Base-by-base conservation (phyloP, 2,797 vertebrate genomes). In the Amblyraja radiata region DNA sequence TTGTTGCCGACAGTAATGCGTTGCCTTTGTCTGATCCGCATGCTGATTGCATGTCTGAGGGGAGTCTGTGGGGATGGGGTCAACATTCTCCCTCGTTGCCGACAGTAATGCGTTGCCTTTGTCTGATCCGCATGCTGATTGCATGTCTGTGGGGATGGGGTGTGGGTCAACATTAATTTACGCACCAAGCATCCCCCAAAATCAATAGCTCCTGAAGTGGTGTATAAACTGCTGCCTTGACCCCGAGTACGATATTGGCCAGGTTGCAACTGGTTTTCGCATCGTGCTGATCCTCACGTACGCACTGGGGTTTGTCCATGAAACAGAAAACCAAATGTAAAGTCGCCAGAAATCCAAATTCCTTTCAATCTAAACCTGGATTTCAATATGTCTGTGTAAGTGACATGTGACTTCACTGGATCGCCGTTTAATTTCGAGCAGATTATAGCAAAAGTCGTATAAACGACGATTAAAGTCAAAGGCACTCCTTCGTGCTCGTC, bases 251-350 rank as follows among this genome's bases (percentile, higher is more conserved):
- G 36, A 58, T 54, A 39, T 39, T 28, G 8, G 3, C 1, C 39
- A 58, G 16, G 3, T 83, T 46, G 88, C 23, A 91, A 32, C 88
- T 91, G 39, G 23, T 91, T 46, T 11, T 39, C 23, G 18, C 9
- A 23, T 54, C 90, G 90, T 91, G 90, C 90, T 74, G 71, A 36
- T 91, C 39, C 71, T 54, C 90, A 91, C 90, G 90, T 91, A 91
- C 68, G 90, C 90, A n/a, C 23, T 71, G 73, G 32, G 1, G 4
- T 2, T 73, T 74, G 23, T 9, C 23, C 32, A 28, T 9, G 8
- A 3, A 92, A 71, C 71, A 54, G 39, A 36, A 46, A 46, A 91
- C 23, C 0, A 54, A 39, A 21, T 6, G 18, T 25, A 84, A 84
- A 14, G 25, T 8, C 25, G 10, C 23, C 11, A 6, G 28, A 25